Evolutionary conservation across 2,797 vertebrate genomes (phyloP), one percentile per base, ranked within the genome.

Genomic region (Danio jaintianensis): DNA sequence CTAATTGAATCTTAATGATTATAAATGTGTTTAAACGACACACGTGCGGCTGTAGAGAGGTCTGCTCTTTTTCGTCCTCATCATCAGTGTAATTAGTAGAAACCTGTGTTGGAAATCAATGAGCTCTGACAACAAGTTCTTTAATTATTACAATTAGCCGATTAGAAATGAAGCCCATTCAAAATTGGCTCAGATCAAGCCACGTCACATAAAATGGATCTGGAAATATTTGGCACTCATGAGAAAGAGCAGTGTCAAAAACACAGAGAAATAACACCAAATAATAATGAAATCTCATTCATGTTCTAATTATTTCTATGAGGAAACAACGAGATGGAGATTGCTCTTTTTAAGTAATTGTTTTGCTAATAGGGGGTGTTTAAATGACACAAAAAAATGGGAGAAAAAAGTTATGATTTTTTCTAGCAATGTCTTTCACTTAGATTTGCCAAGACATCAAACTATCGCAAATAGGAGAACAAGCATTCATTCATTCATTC

Each of bases 1-100:
- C 68, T 79, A 81, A 75, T 81, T 48, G 78, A 86, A 87, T 84
- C 75, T 80, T 92, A 90, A 91, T 90, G 80, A 87, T 85, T 83
- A 85, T 85, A 88, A 88, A 86, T 83, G 85, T 64, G 52, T 87
- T 88, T 59, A 66, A 81, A 64, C 50, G 71, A 79, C 73, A 7
- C 9, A 67, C 89, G 87, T 76, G 78, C 64, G 88, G 88, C 78
- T 84, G 80, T 87, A 86, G 86, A 88, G 87, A 85, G 85, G 77
- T 84, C 81, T 64, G 87, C 81, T 85, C 86, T 84, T 90, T 82
- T 88, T 86, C 61, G 18, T 55, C 75, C 85, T 71, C 82, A 68
- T 82, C 81, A 85, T 84, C 75, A 76, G 84, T 75, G 42, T 47
- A 48, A 84, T 85, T 58, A 83, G 81, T 77, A 69, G 72, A 84